Evolutionary conservation across 2,888 invertebrate species (phyloP).

Genomic region (Cheiracanthium punctorium): DNA sequence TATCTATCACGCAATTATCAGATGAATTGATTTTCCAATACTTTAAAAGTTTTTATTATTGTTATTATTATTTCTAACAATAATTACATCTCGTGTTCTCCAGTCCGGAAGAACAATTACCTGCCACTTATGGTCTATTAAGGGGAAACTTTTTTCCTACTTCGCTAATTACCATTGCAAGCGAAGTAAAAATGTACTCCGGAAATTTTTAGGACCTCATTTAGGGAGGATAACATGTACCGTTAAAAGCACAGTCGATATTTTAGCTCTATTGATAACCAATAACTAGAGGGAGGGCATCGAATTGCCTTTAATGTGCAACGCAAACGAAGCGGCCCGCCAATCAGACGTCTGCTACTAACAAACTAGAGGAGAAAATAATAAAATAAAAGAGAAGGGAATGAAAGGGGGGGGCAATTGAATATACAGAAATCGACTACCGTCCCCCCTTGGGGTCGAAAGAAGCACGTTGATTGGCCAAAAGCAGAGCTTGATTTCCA

Average conservation of each 20-base stretch:
- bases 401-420: constrained; percentile 27
- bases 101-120: background rate
- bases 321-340: constrained; percentile 62
- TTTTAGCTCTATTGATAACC: constrained; percentile 49
- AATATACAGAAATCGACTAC: constrained; percentile 26
- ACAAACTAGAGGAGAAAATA: constrained; percentile 59
- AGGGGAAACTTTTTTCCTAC: background rate
- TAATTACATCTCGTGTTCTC: background rate
- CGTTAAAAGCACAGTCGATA: constrained; percentile 44
- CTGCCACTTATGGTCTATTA: background rate
- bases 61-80: background rate
- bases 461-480: constrained; percentile 66
- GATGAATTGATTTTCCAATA: background rate
- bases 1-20: background rate
- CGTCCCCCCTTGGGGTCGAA: constrained; percentile 47
- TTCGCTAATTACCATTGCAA: background rate
- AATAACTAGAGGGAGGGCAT: constrained; percentile 36
- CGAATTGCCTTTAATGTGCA: constrained; percentile 43
- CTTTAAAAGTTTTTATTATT: background rate
- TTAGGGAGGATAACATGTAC: constrained; percentile 17
- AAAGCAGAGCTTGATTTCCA: constrained; percentile 66
- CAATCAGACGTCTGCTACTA: constrained; percentile 59
- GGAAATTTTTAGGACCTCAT: constrained; percentile 22
- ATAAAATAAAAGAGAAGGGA: constrained; percentile 51
- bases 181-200: background rate